These are phyloP conservation scores for Brachirus orientalis DNA, from an alignment of 2,113 vertebrate species.

Conservation along the genomic window DNA sequence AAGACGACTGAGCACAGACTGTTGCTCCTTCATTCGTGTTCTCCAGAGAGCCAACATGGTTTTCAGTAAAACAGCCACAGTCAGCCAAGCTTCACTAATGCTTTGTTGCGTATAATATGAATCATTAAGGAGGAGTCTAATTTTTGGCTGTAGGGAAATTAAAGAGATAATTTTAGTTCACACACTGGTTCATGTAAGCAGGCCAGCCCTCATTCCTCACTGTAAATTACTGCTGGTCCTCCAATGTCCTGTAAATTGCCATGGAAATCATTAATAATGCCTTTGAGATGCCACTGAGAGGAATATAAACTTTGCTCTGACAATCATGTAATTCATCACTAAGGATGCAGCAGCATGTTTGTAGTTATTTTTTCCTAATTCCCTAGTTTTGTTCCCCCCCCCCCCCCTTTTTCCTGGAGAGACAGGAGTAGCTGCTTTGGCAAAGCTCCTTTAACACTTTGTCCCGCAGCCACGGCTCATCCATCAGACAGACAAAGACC, in stretches of 20 bases:
- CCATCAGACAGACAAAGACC: slow-evolving; percentile 51
- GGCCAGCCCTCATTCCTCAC: slow-evolving; percentile 21
- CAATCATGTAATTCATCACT: slow-evolving; percentile 5
- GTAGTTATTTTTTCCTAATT: slow-evolving; percentile 13
- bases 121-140: slow-evolving; percentile 55
- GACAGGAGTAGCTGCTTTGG: slow-evolving; percentile 14
- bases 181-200: slow-evolving; percentile 43
- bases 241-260: slow-evolving; percentile 2
- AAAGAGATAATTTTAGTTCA: slow-evolving; percentile 59
- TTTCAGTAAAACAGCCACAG: slow-evolving; percentile 28
- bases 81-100: slow-evolving; percentile 36
- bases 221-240: slow-evolving; percentile 29
- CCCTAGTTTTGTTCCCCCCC: neutral
- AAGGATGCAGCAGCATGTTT: slow-evolving; percentile 14
- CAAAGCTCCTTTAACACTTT: slow-evolving; percentile 23
- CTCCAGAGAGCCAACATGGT: slow-evolving; percentile 10
- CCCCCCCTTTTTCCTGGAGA: neutral
- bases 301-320: slow-evolving; percentile 4
- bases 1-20: slow-evolving; percentile 21
- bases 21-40: slow-evolving; percentile 25
- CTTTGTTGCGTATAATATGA: slow-evolving; percentile 59
- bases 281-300: neutral
- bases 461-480: slow-evolving; percentile 32
- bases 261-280: slow-evolving; percentile 20
- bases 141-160: slow-evolving; percentile 55